A percentile compares a stretch with the other conserved stretches of the same genome.
Conservation (phyloP, 35 echinoderm and acorn worm genomes). For the Ophioderma brevispina region DNA sequence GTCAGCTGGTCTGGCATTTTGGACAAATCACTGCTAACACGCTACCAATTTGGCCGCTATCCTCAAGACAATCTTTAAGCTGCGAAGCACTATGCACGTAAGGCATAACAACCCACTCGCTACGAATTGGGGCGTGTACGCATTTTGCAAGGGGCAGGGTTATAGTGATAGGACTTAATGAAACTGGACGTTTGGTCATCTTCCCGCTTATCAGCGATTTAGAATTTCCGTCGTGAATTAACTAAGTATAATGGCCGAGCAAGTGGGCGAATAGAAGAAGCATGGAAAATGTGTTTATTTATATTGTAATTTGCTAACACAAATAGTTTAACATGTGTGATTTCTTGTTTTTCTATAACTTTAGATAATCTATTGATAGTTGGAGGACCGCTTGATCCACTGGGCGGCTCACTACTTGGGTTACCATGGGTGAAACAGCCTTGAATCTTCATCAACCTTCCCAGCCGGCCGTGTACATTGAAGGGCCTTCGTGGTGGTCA, state of each 20-base stretch:
- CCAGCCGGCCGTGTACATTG: neutral
- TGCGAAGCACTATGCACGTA: neutral
- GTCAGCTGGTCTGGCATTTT: neutral
- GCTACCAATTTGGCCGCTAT: neutral
- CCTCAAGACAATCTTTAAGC: neutral
- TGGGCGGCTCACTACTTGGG: neutral
- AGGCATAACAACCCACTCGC: neutral
- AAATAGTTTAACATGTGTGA: neutral
- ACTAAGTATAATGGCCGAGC: too few species aligned
- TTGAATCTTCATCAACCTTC: neutral
- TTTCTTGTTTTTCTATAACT: neutral
- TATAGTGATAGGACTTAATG: neutral
- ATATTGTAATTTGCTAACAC: too few species aligned
- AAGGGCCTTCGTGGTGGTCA: neutral
- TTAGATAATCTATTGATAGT: neutral
- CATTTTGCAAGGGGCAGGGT: neutral
- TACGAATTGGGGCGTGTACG: neutral
- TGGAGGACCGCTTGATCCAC: neutral
- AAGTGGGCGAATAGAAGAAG: too few species aligned
- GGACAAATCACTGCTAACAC: neutral
- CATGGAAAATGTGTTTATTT: too few species aligned
- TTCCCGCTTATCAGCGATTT: neutral
- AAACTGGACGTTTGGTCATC: neutral
- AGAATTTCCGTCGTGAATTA: neutral
- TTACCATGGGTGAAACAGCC: neutral